Evolutionary conservation across 2,797 vertebrate species (phyloP).

Genomic region (Notamacropus eugenii): DNA sequence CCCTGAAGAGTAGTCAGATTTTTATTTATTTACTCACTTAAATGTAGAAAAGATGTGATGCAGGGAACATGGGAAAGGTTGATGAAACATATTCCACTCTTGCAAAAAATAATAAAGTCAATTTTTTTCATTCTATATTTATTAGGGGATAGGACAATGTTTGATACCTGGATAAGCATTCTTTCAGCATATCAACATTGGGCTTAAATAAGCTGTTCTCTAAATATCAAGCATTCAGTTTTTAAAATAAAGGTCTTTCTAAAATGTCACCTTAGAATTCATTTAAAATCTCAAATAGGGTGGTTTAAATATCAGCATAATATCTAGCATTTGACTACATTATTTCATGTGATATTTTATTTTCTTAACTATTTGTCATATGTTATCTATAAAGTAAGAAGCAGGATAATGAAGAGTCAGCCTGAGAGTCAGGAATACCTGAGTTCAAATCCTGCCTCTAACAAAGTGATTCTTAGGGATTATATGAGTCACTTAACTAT

Average conservation of each 20-base stretch:
- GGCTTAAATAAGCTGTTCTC: neutral
- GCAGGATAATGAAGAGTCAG: neutral
- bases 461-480: neutral
- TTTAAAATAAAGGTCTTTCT: neutral
- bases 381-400: neutral
- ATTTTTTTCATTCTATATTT: neutral
- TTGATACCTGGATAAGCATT: constrained; percentile 11
- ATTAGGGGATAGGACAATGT: neutral
- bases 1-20: neutral
- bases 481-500: neutral
- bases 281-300: constrained; percentile 23
- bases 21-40: neutral
- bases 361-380: neutral
- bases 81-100: neutral
- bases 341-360: neutral
- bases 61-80: neutral
- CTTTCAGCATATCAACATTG: constrained; percentile 15
- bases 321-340: constrained; percentile 10
- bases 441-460: neutral
- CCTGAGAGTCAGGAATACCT: neutral
- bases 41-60: neutral
- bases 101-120: neutral
- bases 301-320: constrained; percentile 7
- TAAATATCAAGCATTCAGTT: constrained; percentile 15
- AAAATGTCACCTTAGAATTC: constrained; percentile 8